Evolutionary conservation across 2,113 vertebrate genomes (phyloP).

Genomic region (Porphyrio hochstetteri): DNA sequence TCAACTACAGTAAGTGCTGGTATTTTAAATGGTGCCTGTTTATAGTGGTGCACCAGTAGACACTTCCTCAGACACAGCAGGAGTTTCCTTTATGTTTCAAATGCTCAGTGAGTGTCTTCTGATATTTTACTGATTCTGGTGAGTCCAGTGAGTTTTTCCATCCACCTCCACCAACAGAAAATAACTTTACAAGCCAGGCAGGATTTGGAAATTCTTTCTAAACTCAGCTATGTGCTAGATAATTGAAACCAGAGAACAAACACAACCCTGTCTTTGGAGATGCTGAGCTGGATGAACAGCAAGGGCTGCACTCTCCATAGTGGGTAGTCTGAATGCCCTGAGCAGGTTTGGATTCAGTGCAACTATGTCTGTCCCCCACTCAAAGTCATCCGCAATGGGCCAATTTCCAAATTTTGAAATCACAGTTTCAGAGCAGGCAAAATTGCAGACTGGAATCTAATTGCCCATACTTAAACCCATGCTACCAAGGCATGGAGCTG

Average conservation of each 20-base stretch:
- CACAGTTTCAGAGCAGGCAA: background rate
- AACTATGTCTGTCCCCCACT: background rate
- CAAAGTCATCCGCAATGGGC: background rate
- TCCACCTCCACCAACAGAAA: background rate
- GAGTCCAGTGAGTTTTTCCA: background rate
- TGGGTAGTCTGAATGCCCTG: background rate
- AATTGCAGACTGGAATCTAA: background rate
- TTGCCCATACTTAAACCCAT: background rate
- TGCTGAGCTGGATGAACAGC: background rate
- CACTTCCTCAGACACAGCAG: background rate
- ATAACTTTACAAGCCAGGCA: background rate
- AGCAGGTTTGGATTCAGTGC: background rate
- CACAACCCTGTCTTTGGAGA: background rate
- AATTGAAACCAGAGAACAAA: background rate
- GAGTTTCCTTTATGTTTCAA: background rate
- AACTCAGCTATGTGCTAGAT: background rate
- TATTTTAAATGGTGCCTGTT: background rate
- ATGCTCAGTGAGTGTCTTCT: background rate
- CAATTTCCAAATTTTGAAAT: background rate
- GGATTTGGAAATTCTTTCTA: background rate
- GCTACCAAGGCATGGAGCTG: background rate
- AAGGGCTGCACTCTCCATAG: background rate
- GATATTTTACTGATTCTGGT: background rate
- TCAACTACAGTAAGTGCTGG: background rate
- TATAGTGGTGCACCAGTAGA: accelerated